Percentiles rank a stretch among this genome's conserved stretches.
Conservation (phyloP, 1,140 invertebrate genomes). For the Rhopalosiphum maidis region DNA sequence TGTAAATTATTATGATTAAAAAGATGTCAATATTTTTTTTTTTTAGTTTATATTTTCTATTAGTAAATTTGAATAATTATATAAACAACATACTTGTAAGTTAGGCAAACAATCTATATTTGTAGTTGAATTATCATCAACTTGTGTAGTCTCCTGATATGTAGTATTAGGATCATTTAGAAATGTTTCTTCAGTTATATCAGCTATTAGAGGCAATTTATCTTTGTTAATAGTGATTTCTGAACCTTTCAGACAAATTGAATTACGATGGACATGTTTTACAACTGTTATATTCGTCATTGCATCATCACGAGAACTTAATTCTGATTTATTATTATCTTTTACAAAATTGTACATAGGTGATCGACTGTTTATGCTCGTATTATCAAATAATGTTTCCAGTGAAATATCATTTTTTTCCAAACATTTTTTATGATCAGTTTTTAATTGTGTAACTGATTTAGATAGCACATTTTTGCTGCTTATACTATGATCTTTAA, state of each 20-base stretch:
- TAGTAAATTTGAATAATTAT: background rate
- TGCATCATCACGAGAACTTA: background rate
- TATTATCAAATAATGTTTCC: background rate
- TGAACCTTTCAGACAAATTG: background rate
- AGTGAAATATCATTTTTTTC: background rate
- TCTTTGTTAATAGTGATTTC: background rate
- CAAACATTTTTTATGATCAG: background rate
- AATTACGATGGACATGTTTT: slow-evolving; percentile 8
- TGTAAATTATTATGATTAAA: background rate
- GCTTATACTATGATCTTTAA: background rate
- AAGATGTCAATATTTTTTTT: background rate
- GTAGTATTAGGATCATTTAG: background rate
- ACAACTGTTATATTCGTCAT: background rate
- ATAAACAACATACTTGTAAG: background rate
- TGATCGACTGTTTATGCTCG: background rate
- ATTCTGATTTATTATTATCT: background rate
- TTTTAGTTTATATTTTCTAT: background rate
- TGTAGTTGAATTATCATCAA: background rate
- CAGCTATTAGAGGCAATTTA: background rate
- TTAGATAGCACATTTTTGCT: background rate
- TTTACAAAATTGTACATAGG: background rate
- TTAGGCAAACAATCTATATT: background rate
- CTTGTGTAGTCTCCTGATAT: background rate
- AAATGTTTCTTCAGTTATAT: background rate
- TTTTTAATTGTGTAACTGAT: background rate